phyloP scores from a whole-genome alignment of 2,113 vertebrate genomes.

The Pungitius pungitius region DNA sequence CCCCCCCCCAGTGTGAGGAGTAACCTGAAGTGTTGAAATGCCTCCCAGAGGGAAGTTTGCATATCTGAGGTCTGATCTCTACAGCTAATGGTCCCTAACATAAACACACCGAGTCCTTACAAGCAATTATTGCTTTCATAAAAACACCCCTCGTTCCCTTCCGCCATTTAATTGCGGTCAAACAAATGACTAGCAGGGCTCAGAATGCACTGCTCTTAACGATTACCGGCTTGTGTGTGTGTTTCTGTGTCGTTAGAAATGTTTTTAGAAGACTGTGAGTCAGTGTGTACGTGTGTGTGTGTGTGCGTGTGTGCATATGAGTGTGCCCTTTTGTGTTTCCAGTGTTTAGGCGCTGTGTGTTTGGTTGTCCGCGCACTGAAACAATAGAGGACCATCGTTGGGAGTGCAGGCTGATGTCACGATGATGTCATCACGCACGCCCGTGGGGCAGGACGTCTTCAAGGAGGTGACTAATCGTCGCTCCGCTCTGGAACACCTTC shows the following conservation, averaged over 20 bases:
- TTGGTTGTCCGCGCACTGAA: conserved; percentile 21
- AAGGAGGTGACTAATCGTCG: conserved; percentile 64
- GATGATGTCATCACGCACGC: conserved; percentile 58
- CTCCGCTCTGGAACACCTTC: conserved; percentile 50
- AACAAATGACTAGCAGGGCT: conserved; percentile 78
- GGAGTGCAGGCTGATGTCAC: conserved; percentile 64
- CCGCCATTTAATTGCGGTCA: conserved; percentile 81
- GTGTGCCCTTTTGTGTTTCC: conserved; percentile 6
- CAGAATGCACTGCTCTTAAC: conserved; percentile 69
- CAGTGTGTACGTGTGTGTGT: conserved; percentile 15
- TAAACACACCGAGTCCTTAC: conserved; percentile 82
- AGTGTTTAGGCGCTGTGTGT: neutral
- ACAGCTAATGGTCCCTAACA: conserved; percentile 80
- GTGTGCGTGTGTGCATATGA: conserved; percentile 14
- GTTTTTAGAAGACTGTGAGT: conserved; percentile 59
- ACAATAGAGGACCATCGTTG: conserved; percentile 49
- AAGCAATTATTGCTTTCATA: conserved; percentile 83
- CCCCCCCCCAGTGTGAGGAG: conserved; percentile 57
- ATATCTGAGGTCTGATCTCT: conserved; percentile 82
- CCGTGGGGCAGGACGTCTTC: conserved; percentile 66
- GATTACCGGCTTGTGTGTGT: conserved; percentile 55
- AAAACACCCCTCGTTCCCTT: conserved; percentile 77
- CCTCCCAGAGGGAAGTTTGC: conserved; percentile 78
- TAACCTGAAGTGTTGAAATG: conserved; percentile 75
- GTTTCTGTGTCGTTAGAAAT: conserved; percentile 50